Base-by-base conservation (phyloP, 92 coral and sea anemone species). In the Diadumene lineata region DNA sequence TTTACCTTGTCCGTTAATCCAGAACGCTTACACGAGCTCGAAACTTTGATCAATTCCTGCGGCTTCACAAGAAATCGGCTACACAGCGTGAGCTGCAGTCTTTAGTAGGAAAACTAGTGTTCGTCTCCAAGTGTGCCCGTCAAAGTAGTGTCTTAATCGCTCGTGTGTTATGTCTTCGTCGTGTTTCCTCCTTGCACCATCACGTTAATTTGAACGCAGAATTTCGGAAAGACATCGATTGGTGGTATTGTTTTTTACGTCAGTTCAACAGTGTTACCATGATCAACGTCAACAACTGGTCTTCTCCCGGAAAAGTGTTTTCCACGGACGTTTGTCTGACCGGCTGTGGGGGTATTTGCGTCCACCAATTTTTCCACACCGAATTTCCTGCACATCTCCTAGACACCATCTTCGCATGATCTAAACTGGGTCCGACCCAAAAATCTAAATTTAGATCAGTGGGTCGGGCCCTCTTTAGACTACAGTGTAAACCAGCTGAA, bases 81-180 rank as follows among this genome's bases (percentile, higher is more conserved):
- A 84, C 83, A 0, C 78, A 72, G 34, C 16, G 50, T 0, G 64
- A 68, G 58, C 70, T 84, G 6, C 84, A 78, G 67, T 78, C 84
- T 23, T 62, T 79, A 1, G 48, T 84, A 13, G 84, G 84, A 0
- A 78, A 84, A 38, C 60, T 84, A 7, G 19, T 30, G 8, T 77
- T 84, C 50, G 58, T 84, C 22, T 78, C 88, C 13, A 84, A 84
- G 27, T 84, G 88, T 25, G 78, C 74, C 22, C 77, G 81, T 15
- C 89, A 67, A 26, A 79, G 89, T 68, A 21, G 81, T n/a, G 44
- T 79, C 8, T 79, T 84, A 31, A 32, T 84, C 31, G 25, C 73
- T 10, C 73, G 84, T 3, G 66, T 84, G 43, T 57, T 84, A 56
- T 74, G 48, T 11, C 57, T 82, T 1, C 63, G 79, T 15, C 43